Evolutionary conservation across 1,140 invertebrate species (phyloP).

Genomic region (Nymphalis io): DNA sequence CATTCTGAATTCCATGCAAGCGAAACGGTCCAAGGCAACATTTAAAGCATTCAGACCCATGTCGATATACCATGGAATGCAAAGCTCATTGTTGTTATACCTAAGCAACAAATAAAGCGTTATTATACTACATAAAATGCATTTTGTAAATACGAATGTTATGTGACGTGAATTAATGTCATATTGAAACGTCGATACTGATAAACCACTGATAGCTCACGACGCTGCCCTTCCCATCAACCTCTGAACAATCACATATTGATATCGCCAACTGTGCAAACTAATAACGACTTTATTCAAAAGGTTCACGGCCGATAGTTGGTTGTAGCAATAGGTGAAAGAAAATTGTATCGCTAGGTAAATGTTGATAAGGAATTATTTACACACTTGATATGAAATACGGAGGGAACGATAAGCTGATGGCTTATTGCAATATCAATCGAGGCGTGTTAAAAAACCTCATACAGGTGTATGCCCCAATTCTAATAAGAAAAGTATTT

Average conservation of each 20-base stretch:
- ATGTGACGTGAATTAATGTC: constrained; percentile 9
- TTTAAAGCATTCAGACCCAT: constrained; percentile 16
- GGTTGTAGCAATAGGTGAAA: background rate
- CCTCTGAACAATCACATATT: constrained; percentile 5
- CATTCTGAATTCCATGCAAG: constrained; percentile 27
- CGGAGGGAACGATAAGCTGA: background rate
- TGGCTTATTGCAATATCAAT: constrained; percentile 13
- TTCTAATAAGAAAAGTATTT: too few relatives aligned
- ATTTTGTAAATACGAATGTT: constrained; percentile 10
- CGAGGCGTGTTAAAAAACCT: background rate
- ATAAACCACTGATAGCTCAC: constrained; percentile 31
- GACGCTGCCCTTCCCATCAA: constrained; percentile 32
- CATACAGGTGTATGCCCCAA: background rate
- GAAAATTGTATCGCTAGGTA: background rate
- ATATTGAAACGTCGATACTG: constrained; percentile 31
- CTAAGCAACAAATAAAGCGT: background rate
- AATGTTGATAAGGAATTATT: constrained; percentile 9
- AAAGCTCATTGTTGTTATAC: background rate
- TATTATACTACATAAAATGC: background rate
- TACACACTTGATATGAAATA: constrained; percentile 15
- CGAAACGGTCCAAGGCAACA: constrained; percentile 1
- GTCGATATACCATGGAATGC: constrained; percentile 9
- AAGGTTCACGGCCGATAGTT: background rate
- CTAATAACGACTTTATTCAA: background rate
- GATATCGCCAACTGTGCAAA: background rate